phyloP scores from a whole-genome alignment of 2,888 invertebrate genomes.

The Halocaridina rubra region DNA sequence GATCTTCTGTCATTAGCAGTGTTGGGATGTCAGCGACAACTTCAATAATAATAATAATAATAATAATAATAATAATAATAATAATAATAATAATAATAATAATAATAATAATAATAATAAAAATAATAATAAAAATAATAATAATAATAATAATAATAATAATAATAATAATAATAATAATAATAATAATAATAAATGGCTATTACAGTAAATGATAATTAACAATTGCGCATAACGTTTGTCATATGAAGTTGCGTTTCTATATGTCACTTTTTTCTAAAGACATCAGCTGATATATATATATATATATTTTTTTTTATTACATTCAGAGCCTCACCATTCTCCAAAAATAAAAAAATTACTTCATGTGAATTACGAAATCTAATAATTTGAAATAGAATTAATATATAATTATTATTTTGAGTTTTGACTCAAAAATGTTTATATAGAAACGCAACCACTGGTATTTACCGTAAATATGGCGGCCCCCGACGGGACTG shows the following conservation, averaged over 20 bases:
- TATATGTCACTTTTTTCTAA: slow-evolving; percentile 21
- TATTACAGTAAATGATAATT: neutral
- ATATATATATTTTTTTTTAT: slow-evolving; percentile 6
- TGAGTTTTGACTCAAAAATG: too few species aligned
- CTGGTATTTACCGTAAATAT: neutral
- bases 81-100: slow-evolving; percentile 26
- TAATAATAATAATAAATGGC: neutral
- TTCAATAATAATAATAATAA: neutral
- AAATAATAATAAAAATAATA: too few species aligned
- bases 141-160: too few species aligned
- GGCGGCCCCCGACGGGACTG: neutral
- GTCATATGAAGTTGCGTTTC: neutral
- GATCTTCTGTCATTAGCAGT: too few species aligned
- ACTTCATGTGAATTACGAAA: too few species aligned
- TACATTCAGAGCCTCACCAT: neutral
- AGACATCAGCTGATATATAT: neutral
- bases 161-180: neutral
- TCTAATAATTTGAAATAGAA: too few species aligned
- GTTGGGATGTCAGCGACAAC: too few species aligned
- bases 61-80: slow-evolving; percentile 14
- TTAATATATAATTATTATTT: too few species aligned
- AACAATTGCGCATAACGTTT: neutral
- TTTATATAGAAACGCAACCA: too few species aligned
- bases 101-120: too few species aligned
- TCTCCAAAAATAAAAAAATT: too few species aligned